Evolutionary conservation across 1,140 invertebrate genomes (phyloP), one percentile per base, ranked within the genome.

Genomic region (Geopemphigus sp.): DNA sequence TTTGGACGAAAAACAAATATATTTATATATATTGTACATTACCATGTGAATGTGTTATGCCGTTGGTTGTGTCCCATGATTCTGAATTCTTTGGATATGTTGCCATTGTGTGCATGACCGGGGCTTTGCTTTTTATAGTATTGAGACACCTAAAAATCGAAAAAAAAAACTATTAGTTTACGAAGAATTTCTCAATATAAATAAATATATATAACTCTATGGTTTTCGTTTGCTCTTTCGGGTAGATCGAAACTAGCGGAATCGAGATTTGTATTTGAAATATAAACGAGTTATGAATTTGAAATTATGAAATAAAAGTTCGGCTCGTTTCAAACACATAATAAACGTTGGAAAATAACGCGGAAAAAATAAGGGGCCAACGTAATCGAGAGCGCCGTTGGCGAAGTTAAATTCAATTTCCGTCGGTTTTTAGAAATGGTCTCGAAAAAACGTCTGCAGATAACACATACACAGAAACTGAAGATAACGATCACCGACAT

Each of bases 21-120:
- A 57, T 22, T 22, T 8, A 3, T 22, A 57, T 32, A 63, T 32
- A 5, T 50, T 78, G n/a, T 63, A 61, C 1, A 54, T 39, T 78
- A 78, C 74, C 74, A 78, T 47, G 74, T 63, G 61, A 78, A 78
- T 47, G 74, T 78, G 26, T 39, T 78, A 50, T 78, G 73, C 0
- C 73, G 76, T 57, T 90, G 90, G 29, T 90, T 91, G 82, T 94
- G 93, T 0, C 94, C 94, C 93, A 95, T 95, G 82, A 95, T 90
- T 80, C 94, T 87, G 87, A 95, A 89, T 84, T 95, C 94, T 85
- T 95, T 95, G 3, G 93, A 92, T 24, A 95, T 89, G 83, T 91
- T 93, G 32, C 92, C 92, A 84, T 94, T 94, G 76, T 81, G 56
- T 26, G 81, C 68, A 57, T 64, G 73, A 0, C 81, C 81, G n/a